Evolutionary conservation across 2,888 invertebrate genomes (phyloP).

Genomic region (Ommatoiulus sabulosus): DNA sequence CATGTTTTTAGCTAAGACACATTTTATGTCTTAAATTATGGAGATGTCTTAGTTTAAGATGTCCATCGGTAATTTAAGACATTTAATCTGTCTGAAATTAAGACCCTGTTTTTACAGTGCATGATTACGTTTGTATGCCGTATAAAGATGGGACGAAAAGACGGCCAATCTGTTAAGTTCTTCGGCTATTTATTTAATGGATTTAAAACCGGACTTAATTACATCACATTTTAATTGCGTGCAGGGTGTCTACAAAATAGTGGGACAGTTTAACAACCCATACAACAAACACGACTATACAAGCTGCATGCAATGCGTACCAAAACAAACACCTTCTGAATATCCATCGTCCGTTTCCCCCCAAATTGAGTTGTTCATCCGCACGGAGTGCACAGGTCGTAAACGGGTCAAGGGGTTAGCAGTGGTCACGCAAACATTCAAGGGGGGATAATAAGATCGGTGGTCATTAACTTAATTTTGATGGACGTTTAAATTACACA

Average conservation of each 20-base stretch:
- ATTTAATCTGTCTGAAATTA: neutral
- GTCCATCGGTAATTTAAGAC: neutral
- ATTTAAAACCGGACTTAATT: neutral
- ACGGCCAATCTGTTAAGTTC: neutral
- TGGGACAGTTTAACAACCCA: neutral
- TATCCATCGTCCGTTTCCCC: too few relatives aligned
- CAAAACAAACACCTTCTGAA: neutral
- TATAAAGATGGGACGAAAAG: neutral
- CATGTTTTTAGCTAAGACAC: neutral
- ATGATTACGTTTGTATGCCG: neutral
- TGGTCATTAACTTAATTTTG: slow-evolving; percentile 9
- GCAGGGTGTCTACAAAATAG: neutral
- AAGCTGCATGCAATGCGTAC: neutral
- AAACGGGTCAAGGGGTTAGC: slow-evolving; percentile 6
- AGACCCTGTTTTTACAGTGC: neutral
- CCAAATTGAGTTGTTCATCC: too few relatives aligned
- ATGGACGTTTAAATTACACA: slow-evolving; percentile 19
- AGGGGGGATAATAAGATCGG: neutral
- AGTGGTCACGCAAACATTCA: neutral
- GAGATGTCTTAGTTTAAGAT: neutral
- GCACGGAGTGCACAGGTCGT: neutral
- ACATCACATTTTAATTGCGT: neutral
- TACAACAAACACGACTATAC: neutral
- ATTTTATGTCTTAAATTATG: neutral
- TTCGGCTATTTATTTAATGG: neutral